phyloP scores from a whole-genome alignment of 2,888 invertebrate species.

The Drosophila birchii region DNA sequence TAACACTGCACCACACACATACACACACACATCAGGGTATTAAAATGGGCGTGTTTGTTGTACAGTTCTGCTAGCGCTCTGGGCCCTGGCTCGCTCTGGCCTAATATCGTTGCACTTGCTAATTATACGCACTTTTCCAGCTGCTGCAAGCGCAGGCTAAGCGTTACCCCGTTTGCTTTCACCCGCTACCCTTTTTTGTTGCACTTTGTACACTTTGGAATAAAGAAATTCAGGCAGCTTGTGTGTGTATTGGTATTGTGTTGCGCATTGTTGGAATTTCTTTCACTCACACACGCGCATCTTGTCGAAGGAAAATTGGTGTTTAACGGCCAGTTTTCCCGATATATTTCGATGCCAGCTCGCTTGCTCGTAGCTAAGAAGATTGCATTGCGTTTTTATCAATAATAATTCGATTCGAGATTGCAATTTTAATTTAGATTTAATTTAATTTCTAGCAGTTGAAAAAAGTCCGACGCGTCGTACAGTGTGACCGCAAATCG shows the following conservation, averaged over 20 bases:
- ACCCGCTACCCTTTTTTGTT: slow-evolving; percentile 47
- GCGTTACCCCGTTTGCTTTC: slow-evolving; percentile 18
- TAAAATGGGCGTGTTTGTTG: slow-evolving; percentile 76
- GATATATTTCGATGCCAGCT: background rate
- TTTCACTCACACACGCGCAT: slow-evolving; percentile 53
- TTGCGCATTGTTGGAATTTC: slow-evolving; percentile 77
- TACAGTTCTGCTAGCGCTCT: slow-evolving; percentile 68
- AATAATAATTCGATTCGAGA: background rate
- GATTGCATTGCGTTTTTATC: slow-evolving; percentile 1
- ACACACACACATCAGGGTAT: slow-evolving; percentile 37
- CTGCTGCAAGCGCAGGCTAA: background rate
- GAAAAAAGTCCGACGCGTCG: slow-evolving; percentile 21
- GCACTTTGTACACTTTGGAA: slow-evolving; percentile 56
- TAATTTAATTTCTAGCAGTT: background rate
- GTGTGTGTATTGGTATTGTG: slow-evolving; percentile 37
- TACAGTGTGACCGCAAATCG: slow-evolving; percentile 5
- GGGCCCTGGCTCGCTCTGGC: background rate
- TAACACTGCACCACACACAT: slow-evolving; percentile 27
- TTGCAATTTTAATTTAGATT: slow-evolving; percentile 13
- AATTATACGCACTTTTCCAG: slow-evolving; percentile 66
- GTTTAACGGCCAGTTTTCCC: background rate
- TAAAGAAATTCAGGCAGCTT: slow-evolving; percentile 68
- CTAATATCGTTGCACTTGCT: slow-evolving; percentile 56
- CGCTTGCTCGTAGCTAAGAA: background rate
- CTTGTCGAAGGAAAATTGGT: slow-evolving; percentile 9